These are phyloP conservation scores for Tragelaphus eurycerus DNA, from an alignment of 2,797 vertebrate genomes.

Conservation along the genomic window DNA sequence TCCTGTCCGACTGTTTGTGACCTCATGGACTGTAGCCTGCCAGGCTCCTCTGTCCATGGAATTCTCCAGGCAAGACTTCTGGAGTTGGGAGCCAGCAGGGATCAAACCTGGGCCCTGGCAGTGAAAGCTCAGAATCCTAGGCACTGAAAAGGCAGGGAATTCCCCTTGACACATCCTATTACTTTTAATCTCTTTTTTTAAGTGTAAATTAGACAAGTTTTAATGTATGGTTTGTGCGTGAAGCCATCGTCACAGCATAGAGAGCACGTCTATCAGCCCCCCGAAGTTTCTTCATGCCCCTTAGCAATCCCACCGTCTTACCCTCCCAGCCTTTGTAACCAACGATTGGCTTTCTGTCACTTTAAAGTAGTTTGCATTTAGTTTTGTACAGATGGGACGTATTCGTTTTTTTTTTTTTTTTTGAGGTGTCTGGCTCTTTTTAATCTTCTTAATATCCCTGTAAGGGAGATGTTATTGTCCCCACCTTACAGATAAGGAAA, in stretches of 20 bases:
- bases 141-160: neutral
- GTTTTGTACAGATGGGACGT: neutral
- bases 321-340: neutral
- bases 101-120: neutral
- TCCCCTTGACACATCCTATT: neutral
- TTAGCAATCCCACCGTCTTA: neutral
- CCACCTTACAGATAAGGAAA: neutral
- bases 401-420: neutral
- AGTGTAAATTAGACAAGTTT: neutral
- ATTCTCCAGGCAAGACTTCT: neutral
- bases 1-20: neutral
- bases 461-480: neutral
- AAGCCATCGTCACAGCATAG: neutral
- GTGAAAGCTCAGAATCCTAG: neutral
- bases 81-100: neutral
- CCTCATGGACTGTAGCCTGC: neutral
- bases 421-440: neutral
- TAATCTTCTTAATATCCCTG: neutral
- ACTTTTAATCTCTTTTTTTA: neutral
- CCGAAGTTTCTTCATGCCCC: neutral
- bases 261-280: neutral
- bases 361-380: neutral
- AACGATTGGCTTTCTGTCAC: neutral
- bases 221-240: neutral
- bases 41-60: neutral